phyloP scores from a whole-genome alignment of 2,113 vertebrate species.

The Psittacus erithacus region DNA sequence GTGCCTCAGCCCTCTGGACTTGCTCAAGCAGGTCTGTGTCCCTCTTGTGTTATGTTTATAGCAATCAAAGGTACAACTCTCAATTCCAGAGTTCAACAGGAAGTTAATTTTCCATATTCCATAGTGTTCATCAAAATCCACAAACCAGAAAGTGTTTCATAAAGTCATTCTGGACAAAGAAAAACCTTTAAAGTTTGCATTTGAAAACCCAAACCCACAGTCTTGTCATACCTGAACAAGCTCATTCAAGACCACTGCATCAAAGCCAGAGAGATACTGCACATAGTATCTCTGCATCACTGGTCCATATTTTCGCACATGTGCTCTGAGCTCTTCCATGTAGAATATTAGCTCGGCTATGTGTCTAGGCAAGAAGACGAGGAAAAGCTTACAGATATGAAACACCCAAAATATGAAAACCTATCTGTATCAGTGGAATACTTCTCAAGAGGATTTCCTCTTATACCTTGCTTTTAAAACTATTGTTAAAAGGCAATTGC shows the following conservation, averaged over 20 bases:
- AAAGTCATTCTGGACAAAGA: neutral
- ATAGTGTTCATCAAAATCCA: fast-evolving
- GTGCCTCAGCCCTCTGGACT: neutral
- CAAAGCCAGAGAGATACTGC: conserved; percentile 97
- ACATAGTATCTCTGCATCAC: conserved; percentile 99
- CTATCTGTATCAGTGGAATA: neutral
- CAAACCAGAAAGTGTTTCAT: neutral
- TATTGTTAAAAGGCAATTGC: neutral
- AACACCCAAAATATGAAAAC: neutral
- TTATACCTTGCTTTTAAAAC: neutral
- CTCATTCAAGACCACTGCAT: conserved; percentile 97
- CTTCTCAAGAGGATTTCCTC: neutral
- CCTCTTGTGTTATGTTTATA: neutral
- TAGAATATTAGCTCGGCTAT: conserved; percentile 98
- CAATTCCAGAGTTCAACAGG: neutral
- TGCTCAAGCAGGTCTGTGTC: neutral
- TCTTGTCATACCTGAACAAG: conserved; percentile 89
- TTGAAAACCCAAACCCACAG: neutral
- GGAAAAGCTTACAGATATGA: neutral
- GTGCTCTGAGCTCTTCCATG: conserved; percentile 97
- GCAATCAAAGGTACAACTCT: neutral
- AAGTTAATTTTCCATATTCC: neutral
- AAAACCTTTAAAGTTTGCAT: no score
- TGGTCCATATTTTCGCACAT: conserved; percentile 94
- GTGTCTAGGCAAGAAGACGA: conserved; percentile 77